A percentile compares a stretch with the other conserved stretches of the same genome.
phyloP scores from a whole-genome alignment of 1,140 invertebrate species.

The Tetramorium simillimum region DNA sequence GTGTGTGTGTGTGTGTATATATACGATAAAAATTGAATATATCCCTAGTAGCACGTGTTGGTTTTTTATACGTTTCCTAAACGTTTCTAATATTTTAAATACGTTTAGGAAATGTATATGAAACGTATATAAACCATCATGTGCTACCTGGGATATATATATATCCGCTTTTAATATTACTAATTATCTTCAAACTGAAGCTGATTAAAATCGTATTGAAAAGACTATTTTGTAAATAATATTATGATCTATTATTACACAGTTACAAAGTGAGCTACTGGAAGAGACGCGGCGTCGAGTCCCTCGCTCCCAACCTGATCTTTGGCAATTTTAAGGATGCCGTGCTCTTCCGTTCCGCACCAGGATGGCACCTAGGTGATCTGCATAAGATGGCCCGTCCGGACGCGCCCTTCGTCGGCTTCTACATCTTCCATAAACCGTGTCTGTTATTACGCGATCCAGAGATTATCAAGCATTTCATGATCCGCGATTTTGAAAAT shows the following conservation, averaged over 20 bases:
- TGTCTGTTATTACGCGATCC: slow-evolving; percentile 69
- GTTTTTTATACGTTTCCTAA: too few relatives aligned
- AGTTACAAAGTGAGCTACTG: slow-evolving; percentile 62
- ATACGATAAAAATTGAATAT: too few relatives aligned
- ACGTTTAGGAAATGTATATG: too few relatives aligned
- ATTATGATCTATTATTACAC: not conserved
- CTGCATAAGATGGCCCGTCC: slow-evolving; percentile 58
- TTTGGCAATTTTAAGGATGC: slow-evolving; percentile 76
- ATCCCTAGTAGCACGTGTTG: too few relatives aligned
- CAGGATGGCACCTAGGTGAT: slow-evolving; percentile 81
- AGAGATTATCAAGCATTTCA: slow-evolving; percentile 73
- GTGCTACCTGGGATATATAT: too few relatives aligned
- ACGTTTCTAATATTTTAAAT: too few relatives aligned
- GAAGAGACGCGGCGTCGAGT: slow-evolving; percentile 71
- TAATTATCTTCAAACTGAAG: not conserved
- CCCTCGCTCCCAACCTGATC: slow-evolving; percentile 59
- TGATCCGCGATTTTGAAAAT: slow-evolving; percentile 84
- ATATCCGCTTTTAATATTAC: not conserved
- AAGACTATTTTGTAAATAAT: not conserved
- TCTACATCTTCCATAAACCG: slow-evolving; percentile 73
- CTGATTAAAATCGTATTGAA: not conserved
- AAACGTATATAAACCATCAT: too few relatives aligned
- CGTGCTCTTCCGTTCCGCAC: slow-evolving; percentile 66
- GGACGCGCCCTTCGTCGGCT: slow-evolving; percentile 64
- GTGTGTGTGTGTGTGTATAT: too few relatives aligned